These are phyloP conservation scores for Taphrorychus bicolor DNA, from an alignment of 2,888 invertebrate species.

Conservation along the genomic window DNA sequence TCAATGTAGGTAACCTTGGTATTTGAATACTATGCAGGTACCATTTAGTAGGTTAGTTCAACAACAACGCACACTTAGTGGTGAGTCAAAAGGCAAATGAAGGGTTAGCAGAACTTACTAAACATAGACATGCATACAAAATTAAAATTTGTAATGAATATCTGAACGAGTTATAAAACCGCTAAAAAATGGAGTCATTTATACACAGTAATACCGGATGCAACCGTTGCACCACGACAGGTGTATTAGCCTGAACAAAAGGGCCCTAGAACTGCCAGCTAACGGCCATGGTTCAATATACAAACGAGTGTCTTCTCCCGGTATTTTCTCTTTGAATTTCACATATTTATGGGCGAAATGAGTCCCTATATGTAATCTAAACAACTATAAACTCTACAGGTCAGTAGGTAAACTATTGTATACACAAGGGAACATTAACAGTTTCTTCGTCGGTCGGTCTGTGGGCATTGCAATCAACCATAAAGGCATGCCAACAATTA, in stretches of 20 bases:
- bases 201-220: constrained; percentile 3
- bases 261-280: background rate
- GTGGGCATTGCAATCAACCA: constrained; percentile 9
- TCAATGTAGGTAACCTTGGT: background rate
- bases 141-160: background rate
- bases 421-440: background rate
- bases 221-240: background rate
- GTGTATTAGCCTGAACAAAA: constrained; percentile 4
- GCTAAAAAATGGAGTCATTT: background rate
- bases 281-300: background rate
- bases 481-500: constrained; percentile 30
- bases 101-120: too few relatives aligned
- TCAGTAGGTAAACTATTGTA: background rate
- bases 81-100: too few relatives aligned
- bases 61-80: too few relatives aligned
- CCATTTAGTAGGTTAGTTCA: too few relatives aligned
- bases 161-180: too few relatives aligned
- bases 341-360: background rate
- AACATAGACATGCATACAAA: too few relatives aligned
- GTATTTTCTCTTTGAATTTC: background rate
- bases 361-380: background rate
- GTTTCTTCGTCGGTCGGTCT: background rate
- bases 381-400: background rate
- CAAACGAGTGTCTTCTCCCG: background rate
- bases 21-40: background rate